These are phyloP conservation scores for Melanotaenia boesemani DNA, from an alignment of 2,797 vertebrate genomes.

Conservation along the genomic window DNA sequence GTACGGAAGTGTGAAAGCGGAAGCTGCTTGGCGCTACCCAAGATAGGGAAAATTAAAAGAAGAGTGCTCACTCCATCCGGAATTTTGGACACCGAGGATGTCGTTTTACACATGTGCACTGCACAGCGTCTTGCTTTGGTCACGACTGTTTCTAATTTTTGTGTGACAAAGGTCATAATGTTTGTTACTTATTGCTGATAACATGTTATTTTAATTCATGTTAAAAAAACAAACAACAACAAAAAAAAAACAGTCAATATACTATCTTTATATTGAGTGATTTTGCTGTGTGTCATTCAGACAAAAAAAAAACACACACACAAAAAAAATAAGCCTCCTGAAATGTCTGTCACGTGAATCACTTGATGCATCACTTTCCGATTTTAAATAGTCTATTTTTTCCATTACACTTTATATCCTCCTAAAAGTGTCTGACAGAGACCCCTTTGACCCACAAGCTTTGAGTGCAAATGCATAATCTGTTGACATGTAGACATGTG, in stretches of 20 bases:
- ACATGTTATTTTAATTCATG: accelerated
- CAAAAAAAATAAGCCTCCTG: not conserved
- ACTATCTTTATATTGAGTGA: not conserved
- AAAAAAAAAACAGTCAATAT: no score
- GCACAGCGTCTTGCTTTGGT: not conserved
- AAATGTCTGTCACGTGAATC: not conserved
- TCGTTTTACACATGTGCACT: no score
- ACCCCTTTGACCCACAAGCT: slow-evolving; percentile 58
- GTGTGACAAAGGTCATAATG: not conserved
- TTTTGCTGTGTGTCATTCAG: not conserved
- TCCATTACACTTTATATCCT: slow-evolving; percentile 52
- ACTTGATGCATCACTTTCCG: slow-evolving; percentile 18
- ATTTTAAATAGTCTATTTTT: slow-evolving; percentile 36
- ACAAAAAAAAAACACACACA: not conserved
- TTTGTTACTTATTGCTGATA: not conserved
- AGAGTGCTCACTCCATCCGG: slow-evolving; percentile 43
- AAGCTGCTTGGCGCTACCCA: slow-evolving; percentile 39
- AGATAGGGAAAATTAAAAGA: accelerated
- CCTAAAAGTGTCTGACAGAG: slow-evolving; percentile 60
- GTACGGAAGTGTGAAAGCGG: slow-evolving; percentile 76
- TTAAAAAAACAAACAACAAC: not conserved
- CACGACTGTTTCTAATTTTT: not conserved
- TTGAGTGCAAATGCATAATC: slow-evolving; percentile 66
- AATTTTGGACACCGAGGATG: not conserved
- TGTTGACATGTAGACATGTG: slow-evolving; percentile 78